These are phyloP conservation scores for Caiman crocodilus DNA, from an alignment of 2,797 vertebrate genomes.

Conservation along the genomic window DNA sequence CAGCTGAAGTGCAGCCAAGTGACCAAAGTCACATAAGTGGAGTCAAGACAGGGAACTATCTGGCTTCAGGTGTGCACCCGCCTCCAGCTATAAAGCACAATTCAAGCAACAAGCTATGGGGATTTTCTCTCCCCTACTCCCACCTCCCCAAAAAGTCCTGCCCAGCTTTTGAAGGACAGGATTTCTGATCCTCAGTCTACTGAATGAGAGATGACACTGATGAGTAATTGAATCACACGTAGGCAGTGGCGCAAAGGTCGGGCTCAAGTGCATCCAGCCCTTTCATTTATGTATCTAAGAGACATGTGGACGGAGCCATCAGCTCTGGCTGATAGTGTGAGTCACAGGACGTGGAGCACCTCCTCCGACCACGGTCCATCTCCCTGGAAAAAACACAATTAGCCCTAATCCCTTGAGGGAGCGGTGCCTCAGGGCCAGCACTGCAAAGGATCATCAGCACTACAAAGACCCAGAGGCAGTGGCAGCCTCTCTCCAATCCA, in stretches of 20 bases:
- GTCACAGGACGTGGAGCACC: fast-evolving
- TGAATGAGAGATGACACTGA: no score
- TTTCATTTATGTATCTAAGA: no score
- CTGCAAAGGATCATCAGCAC: not conserved
- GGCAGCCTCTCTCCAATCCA: not conserved
- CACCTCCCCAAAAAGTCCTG: no score
- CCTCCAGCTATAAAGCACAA: not conserved
- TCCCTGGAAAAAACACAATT: not conserved
- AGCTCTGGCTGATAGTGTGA: fast-evolving
- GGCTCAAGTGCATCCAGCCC: not conserved
- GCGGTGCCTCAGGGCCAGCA: fast-evolving
- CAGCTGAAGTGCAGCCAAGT: not conserved
- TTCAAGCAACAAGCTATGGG: not conserved
- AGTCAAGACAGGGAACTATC: no score
- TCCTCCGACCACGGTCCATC: not conserved
- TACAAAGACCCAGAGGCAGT: not conserved
- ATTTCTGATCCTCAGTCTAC: not conserved
- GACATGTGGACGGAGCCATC: fast-evolving
- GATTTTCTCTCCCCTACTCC: not conserved
- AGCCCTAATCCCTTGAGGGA: fast-evolving
- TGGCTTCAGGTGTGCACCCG: not conserved
- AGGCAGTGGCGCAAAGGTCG: no score
- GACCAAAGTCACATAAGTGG: not conserved
- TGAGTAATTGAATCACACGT: no score
- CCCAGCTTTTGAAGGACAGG: not conserved